Evolutionary conservation across 2,113 vertebrate genomes (phyloP).

Genomic region (Pionites leucogaster): DNA sequence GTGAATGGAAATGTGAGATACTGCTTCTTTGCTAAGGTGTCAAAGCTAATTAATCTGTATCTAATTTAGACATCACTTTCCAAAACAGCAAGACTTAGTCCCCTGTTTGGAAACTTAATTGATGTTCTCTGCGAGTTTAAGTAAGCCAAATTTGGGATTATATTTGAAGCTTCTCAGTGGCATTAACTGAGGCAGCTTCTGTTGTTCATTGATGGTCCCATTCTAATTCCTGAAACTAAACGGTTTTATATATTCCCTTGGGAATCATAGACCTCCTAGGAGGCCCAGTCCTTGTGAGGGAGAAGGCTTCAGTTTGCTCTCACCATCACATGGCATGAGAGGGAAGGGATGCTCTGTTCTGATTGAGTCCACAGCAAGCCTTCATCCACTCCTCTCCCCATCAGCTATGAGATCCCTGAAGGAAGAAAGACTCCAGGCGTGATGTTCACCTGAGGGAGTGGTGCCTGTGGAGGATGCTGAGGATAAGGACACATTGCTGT

Average conservation of each 20-base stretch:
- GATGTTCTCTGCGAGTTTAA: not conserved
- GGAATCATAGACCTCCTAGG: not conserved
- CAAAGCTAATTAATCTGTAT: not conserved
- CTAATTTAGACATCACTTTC: not conserved
- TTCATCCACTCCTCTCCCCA: not conserved
- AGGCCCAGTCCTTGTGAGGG: not conserved
- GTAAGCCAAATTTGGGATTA: not conserved
- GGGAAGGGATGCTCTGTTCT: not conserved
- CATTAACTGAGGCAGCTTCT: not conserved
- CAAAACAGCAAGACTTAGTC: not conserved
- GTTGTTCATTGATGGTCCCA: not conserved
- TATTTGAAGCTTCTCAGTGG: not conserved
- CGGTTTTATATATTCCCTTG: not conserved
- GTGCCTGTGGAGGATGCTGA: not conserved
- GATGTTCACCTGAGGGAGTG: not conserved
- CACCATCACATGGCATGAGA: not conserved
- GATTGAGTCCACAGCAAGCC: not conserved
- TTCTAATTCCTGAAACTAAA: not conserved
- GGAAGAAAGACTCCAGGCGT: accelerated
- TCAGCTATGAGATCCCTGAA: not conserved
- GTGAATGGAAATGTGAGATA: not conserved
- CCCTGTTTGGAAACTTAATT: not conserved
- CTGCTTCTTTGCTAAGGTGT: not conserved
- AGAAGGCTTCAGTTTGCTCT: not conserved
- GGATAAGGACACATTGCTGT: not conserved